Percentiles rank a stretch among this genome's conserved stretches.
Evolutionary conservation across 64 coral and sea anemone species (phyloP).

Genomic region (Acropora yongei): DNA sequence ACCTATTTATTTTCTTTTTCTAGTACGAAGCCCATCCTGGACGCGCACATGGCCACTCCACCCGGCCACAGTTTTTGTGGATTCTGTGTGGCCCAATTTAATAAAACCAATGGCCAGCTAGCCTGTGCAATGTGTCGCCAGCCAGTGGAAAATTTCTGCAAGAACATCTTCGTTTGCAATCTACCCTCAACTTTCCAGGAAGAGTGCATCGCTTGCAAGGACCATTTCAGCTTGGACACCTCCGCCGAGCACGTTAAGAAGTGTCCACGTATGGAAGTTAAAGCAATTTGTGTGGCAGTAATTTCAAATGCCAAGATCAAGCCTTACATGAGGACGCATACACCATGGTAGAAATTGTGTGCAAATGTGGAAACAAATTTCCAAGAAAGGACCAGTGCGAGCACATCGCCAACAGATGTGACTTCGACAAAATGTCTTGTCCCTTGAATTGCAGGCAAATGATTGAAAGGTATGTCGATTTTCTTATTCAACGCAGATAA

Average conservation of each 20-base stretch:
- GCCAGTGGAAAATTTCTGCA: not conserved
- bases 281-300: not conserved
- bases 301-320: not conserved
- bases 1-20: not conserved
- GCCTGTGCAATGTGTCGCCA: not conserved
- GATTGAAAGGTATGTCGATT: not conserved
- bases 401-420: not conserved
- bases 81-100: not conserved
- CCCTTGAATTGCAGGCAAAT: not conserved
- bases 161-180: not conserved
- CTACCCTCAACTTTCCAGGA: not conserved
- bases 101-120: not conserved
- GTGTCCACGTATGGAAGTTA: not conserved
- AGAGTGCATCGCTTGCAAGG: not conserved
- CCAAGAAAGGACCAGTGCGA: not conserved
- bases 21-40: not conserved
- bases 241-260: not conserved
- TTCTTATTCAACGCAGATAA: not conserved
- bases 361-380: not conserved
- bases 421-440: not conserved
- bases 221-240: not conserved
- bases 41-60: not conserved
- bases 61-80: not conserved
- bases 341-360: not conserved
- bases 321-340: not conserved